Conservation (phyloP, 2,888 invertebrate species). For the Chloromyia formosa region DNA sequence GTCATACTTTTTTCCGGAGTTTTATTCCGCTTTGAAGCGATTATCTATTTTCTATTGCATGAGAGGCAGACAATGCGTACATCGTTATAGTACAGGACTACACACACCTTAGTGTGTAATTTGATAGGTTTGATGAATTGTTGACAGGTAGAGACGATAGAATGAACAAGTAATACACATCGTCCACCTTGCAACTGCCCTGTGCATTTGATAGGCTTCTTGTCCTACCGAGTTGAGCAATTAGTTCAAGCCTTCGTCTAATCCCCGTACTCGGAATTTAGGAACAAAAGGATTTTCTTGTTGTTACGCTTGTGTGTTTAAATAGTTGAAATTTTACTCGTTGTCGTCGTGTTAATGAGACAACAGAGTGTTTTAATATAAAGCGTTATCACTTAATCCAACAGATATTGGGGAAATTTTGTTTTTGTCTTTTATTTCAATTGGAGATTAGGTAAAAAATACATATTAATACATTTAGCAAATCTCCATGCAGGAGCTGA, state of each 20-base stretch:
- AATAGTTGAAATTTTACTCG: conserved; percentile 17
- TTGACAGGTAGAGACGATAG: conserved; percentile 4
- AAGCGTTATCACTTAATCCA: conserved; percentile 20
- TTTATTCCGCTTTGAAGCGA: no score
- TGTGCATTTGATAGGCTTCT: conserved; percentile 21
- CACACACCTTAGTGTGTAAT: conserved; percentile 10
- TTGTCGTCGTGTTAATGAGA: background rate
- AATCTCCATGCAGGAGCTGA: no score
- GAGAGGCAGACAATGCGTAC: no score
- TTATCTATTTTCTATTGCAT: background rate
- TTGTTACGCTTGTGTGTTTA: conserved; percentile 22
- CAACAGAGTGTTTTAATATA: conserved; percentile 12
- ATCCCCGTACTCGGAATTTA: conserved; percentile 15
- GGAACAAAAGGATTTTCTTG: conserved; percentile 38
- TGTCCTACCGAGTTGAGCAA: conserved; percentile 38
- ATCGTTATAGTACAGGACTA: background rate
- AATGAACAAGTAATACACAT: background rate
- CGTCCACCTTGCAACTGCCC: background rate
- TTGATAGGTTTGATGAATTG: conserved; percentile 31
- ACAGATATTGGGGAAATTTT: conserved; percentile 9
- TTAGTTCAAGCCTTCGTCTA: conserved; percentile 30
- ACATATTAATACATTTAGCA: no score
- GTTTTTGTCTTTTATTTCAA: no score
- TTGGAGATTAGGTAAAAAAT: no score
- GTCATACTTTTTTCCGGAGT: background rate